These are phyloP conservation scores for Macrosiphum euphorbiae DNA, from an alignment of 2,888 invertebrate genomes.

Conservation along the genomic window DNA sequence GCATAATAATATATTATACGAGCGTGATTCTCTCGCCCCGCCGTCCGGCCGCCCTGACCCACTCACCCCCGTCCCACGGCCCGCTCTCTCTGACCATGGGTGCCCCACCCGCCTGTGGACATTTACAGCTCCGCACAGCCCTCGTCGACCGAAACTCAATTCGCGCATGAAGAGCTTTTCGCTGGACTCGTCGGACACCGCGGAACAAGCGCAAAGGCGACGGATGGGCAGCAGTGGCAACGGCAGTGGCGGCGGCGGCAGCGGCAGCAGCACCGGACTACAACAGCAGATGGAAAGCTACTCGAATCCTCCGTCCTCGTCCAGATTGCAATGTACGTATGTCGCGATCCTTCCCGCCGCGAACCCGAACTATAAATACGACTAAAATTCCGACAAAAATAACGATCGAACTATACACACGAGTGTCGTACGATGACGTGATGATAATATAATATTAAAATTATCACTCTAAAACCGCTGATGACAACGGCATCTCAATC, in stretches of 20 bases:
- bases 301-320: conserved; percentile 74
- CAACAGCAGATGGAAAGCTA: conserved; percentile 69
- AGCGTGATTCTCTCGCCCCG: not conserved
- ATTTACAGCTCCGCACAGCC: conserved; percentile 90
- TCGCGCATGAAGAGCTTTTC: conserved; percentile 98
- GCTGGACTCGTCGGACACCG: conserved; percentile 94
- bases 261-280: conserved; percentile 76
- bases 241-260: conserved; percentile 78
- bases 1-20: too few species aligned
- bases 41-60: not conserved
- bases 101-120: conserved; percentile 57
- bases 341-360: not conserved
- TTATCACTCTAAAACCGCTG: not conserved
- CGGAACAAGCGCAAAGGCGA: conserved; percentile 84
- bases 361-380: not conserved
- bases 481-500: not conserved
- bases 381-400: not conserved
- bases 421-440: not conserved
- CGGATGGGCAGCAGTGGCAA: conserved; percentile 71
- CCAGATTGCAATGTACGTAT: conserved; percentile 76
- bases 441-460: not conserved
- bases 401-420: too few species aligned
- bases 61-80: not conserved
- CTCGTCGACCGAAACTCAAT: conserved; percentile 94
- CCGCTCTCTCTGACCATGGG: conserved; percentile 57